Conservation (phyloP, 2,797 vertebrate genomes). For the Muraenolepis orangiensis region DNA sequence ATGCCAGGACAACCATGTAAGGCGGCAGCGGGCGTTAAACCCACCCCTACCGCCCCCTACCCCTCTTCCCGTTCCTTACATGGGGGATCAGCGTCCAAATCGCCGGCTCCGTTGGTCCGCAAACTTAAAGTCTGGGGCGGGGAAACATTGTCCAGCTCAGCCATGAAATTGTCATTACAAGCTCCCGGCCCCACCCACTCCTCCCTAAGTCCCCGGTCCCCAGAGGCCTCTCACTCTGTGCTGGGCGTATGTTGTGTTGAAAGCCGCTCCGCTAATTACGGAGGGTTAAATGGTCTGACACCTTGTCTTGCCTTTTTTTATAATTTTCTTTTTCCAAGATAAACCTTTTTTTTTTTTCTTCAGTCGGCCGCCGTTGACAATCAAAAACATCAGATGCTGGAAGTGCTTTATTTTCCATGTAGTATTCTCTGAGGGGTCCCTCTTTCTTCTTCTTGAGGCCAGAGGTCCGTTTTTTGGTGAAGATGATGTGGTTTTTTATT, state of each 20-base stretch:
- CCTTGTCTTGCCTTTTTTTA: conserved; percentile 44
- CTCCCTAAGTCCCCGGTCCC: conserved; percentile 26
- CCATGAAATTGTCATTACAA: conserved; percentile 66
- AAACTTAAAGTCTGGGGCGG: conserved; percentile 36
- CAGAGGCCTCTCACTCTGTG: conserved; percentile 54
- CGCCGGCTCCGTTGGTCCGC: conserved; percentile 34
- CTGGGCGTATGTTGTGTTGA: conserved; percentile 62
- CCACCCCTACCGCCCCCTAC: conserved; percentile 24
- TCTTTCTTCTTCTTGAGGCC: conserved; percentile 44
- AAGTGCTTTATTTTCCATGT: conserved; percentile 45
- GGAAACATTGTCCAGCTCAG: conserved; percentile 52
- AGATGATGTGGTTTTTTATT: conserved; percentile 48
- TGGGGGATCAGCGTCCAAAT: conserved; percentile 27
- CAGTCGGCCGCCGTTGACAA: conserved; percentile 52
- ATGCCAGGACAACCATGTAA: conserved; percentile 29
- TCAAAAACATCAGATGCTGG: conserved; percentile 31
- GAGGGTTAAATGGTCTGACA: conserved; percentile 69
- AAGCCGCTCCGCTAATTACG: conserved; percentile 63
- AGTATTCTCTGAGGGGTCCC: conserved; percentile 48
- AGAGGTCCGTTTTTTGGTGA: conserved; percentile 58
- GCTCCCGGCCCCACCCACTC: conserved; percentile 34
- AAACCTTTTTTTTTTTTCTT: conserved; percentile 51
- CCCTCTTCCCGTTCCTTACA: conserved; percentile 39
- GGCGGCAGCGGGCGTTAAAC: conserved; percentile 38
- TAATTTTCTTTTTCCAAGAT: conserved; percentile 37